phyloP scores from a whole-genome alignment of 2,888 invertebrate genomes.

The Polydrusus pterygomalis region DNA sequence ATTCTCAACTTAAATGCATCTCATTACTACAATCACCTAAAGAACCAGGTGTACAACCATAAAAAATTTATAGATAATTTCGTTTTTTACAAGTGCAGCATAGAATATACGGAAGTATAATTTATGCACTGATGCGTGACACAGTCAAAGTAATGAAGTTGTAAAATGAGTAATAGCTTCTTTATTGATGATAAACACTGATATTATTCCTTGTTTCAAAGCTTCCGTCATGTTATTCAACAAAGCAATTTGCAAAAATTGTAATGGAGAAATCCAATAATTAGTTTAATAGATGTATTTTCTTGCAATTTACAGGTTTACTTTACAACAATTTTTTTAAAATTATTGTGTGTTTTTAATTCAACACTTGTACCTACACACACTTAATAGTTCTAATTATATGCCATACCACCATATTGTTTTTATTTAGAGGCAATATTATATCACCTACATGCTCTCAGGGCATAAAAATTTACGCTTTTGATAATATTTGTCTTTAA shows the following conservation, averaged over 20 bases:
- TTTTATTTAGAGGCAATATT: too few species aligned
- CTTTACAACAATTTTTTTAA: too few species aligned
- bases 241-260: neutral
- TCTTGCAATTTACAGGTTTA: too few species aligned
- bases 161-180: neutral
- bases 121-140: neutral
- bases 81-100: neutral
- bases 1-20: too few species aligned
- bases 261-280: neutral
- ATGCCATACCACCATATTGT: too few species aligned
- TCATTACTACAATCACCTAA: neutral
- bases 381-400: too few species aligned
- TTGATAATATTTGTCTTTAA: too few species aligned
- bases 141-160: slow-evolving; percentile 2
- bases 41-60: neutral
- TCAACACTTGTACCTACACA: too few species aligned
- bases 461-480: too few species aligned
- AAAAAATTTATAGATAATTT: neutral
- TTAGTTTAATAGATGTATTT: too few species aligned
- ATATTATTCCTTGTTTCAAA: neutral
- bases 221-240: neutral
- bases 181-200: slow-evolving; percentile 10
- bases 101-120: slow-evolving; percentile 5
- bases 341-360: too few species aligned
- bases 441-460: too few species aligned